phyloP scores from a whole-genome alignment of 92 coral and sea anemone genomes.

The Actinernus sp. region DNA sequence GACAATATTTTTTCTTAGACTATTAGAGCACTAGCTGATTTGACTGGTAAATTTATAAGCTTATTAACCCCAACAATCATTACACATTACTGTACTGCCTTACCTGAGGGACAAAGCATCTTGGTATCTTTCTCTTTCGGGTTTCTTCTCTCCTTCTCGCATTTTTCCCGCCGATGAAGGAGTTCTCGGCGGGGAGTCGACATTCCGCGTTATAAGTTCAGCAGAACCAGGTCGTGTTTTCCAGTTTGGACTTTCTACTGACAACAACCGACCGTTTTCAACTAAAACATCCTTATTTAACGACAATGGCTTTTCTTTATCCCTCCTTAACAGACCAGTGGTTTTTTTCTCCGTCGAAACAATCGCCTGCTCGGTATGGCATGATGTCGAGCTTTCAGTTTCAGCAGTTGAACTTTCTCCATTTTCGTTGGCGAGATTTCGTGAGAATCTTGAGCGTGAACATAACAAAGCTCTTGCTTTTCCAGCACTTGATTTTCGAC shows the following conservation, averaged over 20 bases:
- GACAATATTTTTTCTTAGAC: no score
- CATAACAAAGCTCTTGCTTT: conserved; percentile 20
- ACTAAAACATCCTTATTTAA: conserved; percentile 9
- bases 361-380: conserved; percentile 12
- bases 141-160: conserved; percentile 12
- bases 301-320: conserved; percentile 63
- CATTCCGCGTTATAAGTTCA: neutral
- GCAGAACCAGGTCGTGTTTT: neutral
- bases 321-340: conserved; percentile 68
- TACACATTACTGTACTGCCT: neutral
- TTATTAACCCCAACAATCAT: conserved; percentile 10
- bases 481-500: conserved; percentile 4
- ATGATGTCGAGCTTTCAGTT: conserved; percentile 6
- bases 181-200: neutral
- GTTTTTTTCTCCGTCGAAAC: conserved; percentile 24
- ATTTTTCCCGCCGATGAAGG: neutral
- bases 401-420: no score
- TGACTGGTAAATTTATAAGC: no score
- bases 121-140: conserved; percentile 39
- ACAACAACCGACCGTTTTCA: conserved; percentile 5
- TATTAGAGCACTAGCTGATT: no score
- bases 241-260: conserved; percentile 3
- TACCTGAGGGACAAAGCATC: conserved; percentile 87
- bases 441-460: conserved; percentile 76
- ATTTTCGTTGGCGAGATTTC: conserved; percentile 68